Percentiles rank a stretch among this genome's conserved stretches.
Evolutionary conservation across 30 jellyfish, hydroid and myxozoan species (phyloP).

Genomic region (Cassiopea xamachana): DNA sequence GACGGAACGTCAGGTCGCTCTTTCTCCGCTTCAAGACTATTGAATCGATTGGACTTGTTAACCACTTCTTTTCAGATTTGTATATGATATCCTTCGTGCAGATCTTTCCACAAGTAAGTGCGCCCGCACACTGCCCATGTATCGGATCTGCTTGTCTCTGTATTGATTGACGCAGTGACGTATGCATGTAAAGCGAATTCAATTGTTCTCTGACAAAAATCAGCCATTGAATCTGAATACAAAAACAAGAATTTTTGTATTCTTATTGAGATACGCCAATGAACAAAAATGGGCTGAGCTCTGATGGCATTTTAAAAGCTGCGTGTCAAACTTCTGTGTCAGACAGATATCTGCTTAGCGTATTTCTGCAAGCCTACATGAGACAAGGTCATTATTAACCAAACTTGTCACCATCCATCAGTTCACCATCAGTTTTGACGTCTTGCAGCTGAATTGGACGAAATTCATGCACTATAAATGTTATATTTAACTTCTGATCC

Average conservation of each 20-base stretch:
- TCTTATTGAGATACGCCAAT: background rate
- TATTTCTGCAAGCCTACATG: too few species aligned
- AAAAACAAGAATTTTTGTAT: background rate
- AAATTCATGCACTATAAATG: too few species aligned
- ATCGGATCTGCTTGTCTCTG: background rate
- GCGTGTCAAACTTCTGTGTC: too few species aligned
- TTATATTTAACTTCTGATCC: too few species aligned
- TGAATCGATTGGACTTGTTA: background rate
- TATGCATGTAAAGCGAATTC: background rate
- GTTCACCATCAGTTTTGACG: too few species aligned
- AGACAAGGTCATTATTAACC: too few species aligned
- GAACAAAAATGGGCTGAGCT: background rate
- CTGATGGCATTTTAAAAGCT: background rate
- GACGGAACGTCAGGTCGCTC: background rate
- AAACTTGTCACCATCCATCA: too few species aligned
- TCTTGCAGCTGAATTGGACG: too few species aligned
- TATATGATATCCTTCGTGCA: background rate
- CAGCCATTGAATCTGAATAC: background rate
- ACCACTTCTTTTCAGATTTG: background rate
- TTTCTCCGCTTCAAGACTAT: background rate
- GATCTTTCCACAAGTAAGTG: background rate
- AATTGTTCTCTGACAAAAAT: background rate
- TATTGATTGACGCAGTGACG: background rate
- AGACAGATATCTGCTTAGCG: too few species aligned
- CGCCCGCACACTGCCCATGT: slow-evolving; percentile 1